Base-by-base conservation (phyloP, 2,888 invertebrate genomes). In the Malthinus seriepunctatus region DNA sequence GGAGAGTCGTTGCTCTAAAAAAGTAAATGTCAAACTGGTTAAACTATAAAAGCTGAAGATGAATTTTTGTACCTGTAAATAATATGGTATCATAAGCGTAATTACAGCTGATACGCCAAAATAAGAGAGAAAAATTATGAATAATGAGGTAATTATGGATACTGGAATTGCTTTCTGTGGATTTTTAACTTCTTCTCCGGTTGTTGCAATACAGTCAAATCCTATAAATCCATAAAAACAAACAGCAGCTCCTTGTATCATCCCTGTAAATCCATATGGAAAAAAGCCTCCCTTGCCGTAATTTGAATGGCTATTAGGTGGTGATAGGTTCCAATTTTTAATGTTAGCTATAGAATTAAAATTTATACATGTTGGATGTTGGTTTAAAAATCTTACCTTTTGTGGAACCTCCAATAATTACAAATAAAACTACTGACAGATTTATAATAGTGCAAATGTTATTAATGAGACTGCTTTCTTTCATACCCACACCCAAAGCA, bases 151-250 rank as follows among this genome's bases (percentile, higher is more conserved):
- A 11, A 94, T 87, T 62, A 97, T 94, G 1, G 94, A 88, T 66
- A 94, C 84, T 0, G 96, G 96, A 62, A 97, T 94, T 3, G 89
- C 86, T 78, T 86, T 88, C 78, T 91, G 89, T 0, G 96, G 95
- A 69, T 92, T 88, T 58, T 86, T 87, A 0, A 92, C 95, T 79
- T 97, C 96, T 77, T 96, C 96, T 5, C 95, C 91, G 8, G 91
- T 89, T 0, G 91, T 91, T 10, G 91, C 91, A 55, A 92, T 93
- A 73, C 91, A 91, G 80, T 96, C 96, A 78, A 96, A 96, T 0
- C 95, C 95, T 58, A 96, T 92, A 73, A 95, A 96, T 4, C 93
- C 94, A 75, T 95, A 96, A 79, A 96, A 96, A 75, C 92, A 93
- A 5, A 87, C 88, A 0, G 91, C 91, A 1, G 91, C 91, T 0